Base-by-base conservation (phyloP, 2,113 vertebrate species). In the Verasper variegatus region DNA sequence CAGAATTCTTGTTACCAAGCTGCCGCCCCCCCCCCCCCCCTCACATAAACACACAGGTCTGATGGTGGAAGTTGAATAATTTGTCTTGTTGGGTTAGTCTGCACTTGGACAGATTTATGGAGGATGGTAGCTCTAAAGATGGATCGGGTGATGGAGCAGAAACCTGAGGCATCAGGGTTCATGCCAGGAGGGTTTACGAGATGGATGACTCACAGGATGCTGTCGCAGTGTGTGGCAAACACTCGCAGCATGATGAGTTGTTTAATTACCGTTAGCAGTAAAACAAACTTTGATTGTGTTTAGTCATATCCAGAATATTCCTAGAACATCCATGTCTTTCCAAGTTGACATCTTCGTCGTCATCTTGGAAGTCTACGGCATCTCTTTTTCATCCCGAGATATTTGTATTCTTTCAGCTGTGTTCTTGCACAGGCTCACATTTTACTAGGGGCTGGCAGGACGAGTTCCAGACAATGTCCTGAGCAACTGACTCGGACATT, bases 91-190 rank as follows among this genome's bases (percentile, higher is more conserved):
- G 84, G 69, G 26, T 65, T 45, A 17, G 77, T 76, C 66, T 90
- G 76, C 60, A n/a, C 27, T 4, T 15, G 63, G 80, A 87, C 69
- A 85, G 77, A 86, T 90, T 91, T 91, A 86, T 91, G 69, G 64
- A 88, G 66, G 63, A 86, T 80, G 68, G 56, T 27, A 42, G 56
- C 73, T 56, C 66, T 82, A 78, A 83, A 87, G 52, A 86, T 45
- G 70, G 78, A 83, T 87, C 63, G 64, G 78, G 63, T 91, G 78
- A 88, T 68, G 31, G 31, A 82, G 61, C 51, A 68, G 76, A 87
- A 83, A 85, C 55, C n/a, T 54, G 56, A 79, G 67, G 74, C 78
- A 78, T 79, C 13, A 23, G 56, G 37, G 69, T 79, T 85, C 70
- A 76, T 73, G 65, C 40, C 52, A 40, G 85, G 73, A 51, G 71